Conservation (phyloP, 2,888 invertebrate species). For the Drosophila prolongata region DNA sequence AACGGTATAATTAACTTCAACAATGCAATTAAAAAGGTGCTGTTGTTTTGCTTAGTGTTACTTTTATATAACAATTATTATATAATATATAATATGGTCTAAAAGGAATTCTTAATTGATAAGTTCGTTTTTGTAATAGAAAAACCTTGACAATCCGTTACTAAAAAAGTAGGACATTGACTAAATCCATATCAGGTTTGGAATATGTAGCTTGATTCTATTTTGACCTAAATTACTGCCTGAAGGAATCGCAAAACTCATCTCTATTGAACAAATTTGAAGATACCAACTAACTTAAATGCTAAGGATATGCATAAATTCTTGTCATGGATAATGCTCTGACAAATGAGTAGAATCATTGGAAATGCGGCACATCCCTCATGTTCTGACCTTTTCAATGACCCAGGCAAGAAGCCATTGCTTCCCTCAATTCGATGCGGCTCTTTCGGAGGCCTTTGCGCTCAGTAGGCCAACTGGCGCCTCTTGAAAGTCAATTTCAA, state of each 20-base stretch:
- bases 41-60: background rate
- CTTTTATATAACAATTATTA: no score
- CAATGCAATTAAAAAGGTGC: background rate
- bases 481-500: slow-evolving; percentile 48
- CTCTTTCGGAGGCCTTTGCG: slow-evolving; percentile 7
- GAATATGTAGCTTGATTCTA: no score
- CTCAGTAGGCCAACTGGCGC: slow-evolving; percentile 34
- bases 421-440: slow-evolving; percentile 10
- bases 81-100: no score
- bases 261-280: background rate
- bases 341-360: slow-evolving; percentile 8
- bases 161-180: no score
- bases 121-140: no score
- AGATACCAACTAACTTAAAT: background rate
- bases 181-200: no score
- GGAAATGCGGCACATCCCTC: slow-evolving; percentile 2
- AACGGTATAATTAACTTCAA: background rate
- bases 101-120: no score
- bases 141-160: no score
- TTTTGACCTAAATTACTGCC: no score
- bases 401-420: slow-evolving; percentile 13
- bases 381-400: slow-evolving; percentile 14
- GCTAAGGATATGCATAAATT: background rate
- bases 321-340: slow-evolving; percentile 1
- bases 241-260: no score